Percentiles rank a stretch among this genome's conserved stretches.
These are phyloP conservation scores for Anastrepha obliqua DNA, from an alignment of 1,140 invertebrate species.

Conservation along the genomic window DNA sequence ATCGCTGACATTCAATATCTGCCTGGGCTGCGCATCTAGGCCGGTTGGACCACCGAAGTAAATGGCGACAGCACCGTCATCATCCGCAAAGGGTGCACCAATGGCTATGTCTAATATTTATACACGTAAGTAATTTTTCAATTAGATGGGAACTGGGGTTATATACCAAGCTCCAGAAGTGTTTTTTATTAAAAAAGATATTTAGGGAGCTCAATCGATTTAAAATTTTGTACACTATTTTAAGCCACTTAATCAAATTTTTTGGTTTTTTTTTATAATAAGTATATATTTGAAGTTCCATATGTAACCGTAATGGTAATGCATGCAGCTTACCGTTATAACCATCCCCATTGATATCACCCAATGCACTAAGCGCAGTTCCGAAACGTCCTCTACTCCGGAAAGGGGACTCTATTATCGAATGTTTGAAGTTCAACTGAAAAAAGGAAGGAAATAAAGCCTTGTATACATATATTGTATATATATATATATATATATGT, in stretches of 20 bases:
- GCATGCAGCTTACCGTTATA: slow-evolving; percentile 51
- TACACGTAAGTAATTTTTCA: too few relatives aligned
- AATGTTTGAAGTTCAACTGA: slow-evolving; percentile 18
- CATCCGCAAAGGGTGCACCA: slow-evolving; percentile 78
- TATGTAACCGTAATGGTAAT: not conserved
- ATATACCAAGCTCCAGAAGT: too few relatives aligned
- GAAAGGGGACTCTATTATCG: slow-evolving; percentile 35
- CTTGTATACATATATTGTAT: too few relatives aligned
- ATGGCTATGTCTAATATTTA: slow-evolving; percentile 76
- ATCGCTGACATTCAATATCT: slow-evolving; percentile 68
- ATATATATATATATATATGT: too few relatives aligned
- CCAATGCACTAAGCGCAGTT: slow-evolving; percentile 28
- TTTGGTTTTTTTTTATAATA: too few relatives aligned
- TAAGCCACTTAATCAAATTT: too few relatives aligned
- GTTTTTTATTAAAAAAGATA: too few relatives aligned
- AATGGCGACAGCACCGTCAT: slow-evolving; percentile 79
- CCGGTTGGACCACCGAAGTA: slow-evolving; percentile 78
- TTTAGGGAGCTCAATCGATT: too few relatives aligned
- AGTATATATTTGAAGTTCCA: not conserved
- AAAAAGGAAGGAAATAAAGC: not conserved
- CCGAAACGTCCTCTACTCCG: slow-evolving; percentile 48
- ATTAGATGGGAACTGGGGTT: too few relatives aligned
- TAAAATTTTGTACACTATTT: too few relatives aligned
- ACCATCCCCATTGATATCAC: slow-evolving; percentile 56
- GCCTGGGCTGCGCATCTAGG: slow-evolving; percentile 72